Conservation (phyloP, 1,140 invertebrate genomes). For the Leptinotarsa lineolata region DNA sequence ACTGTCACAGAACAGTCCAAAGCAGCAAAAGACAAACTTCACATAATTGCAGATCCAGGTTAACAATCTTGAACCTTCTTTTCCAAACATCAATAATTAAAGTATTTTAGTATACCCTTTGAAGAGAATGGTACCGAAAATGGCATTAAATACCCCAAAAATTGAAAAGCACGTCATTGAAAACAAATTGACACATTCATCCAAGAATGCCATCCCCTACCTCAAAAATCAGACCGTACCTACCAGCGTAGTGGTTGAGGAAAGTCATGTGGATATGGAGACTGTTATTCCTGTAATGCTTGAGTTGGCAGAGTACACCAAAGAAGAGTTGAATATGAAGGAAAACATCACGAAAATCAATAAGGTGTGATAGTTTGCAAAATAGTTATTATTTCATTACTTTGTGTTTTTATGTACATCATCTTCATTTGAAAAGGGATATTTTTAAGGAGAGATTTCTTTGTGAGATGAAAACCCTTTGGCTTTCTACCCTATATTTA, state of each 20-base stretch:
- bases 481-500: no score
- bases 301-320: slow-evolving; percentile 22
- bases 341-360: slow-evolving; percentile 23
- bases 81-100: slow-evolving; percentile 17
- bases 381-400: no score
- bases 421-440: no score
- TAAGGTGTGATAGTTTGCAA: slow-evolving; percentile 21
- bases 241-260: slow-evolving; percentile 26
- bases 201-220: slow-evolving; percentile 33
- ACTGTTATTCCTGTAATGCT: slow-evolving; percentile 30
- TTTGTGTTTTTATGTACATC: no score
- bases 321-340: slow-evolving; percentile 30
- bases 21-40: slow-evolving; percentile 19
- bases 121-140: slow-evolving; percentile 17
- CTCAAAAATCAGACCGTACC: slow-evolving; percentile 34
- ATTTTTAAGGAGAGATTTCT: neutral
- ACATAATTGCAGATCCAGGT: slow-evolving; percentile 30
- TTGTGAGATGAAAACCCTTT: neutral
- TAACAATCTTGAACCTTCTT: slow-evolving; percentile 15
- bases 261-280: slow-evolving; percentile 33
- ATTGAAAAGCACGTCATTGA: slow-evolving; percentile 34
- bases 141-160: slow-evolving; percentile 25
- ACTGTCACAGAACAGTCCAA: neutral
- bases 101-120: slow-evolving; percentile 40
- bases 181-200: slow-evolving; percentile 27